Evolutionary conservation across 2,113 vertebrate genomes (phyloP), one percentile per base, ranked within the genome.

Genomic region (Brienomyrus longianalis): DNA sequence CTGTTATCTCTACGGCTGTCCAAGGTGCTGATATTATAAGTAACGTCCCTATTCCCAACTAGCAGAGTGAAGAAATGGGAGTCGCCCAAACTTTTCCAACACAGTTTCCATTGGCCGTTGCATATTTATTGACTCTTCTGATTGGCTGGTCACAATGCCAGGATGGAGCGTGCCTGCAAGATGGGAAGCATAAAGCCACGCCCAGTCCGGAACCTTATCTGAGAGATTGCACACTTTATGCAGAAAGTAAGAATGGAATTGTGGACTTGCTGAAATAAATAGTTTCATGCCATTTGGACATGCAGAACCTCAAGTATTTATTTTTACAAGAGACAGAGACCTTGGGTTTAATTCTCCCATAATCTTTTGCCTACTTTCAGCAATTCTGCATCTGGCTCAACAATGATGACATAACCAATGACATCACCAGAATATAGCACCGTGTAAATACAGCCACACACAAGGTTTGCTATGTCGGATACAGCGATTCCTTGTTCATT

Each of bases 241-340:
- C 92, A 0, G 94, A 95, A 88, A 95, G 96, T 97, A 92, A 96
- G 97, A 97, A 90, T 90, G 90, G 10, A 17, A 9, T 23, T 6
- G 8, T 47, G 56, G 23, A 11, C 3, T 23, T 47, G 52, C 7
- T 23, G 11, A 19, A 56, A 39, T 15, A 56, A 84, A 47, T 88
- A 31, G 35, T 66, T 88, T 45, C 10, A 62, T 66, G 50, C n/a
- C 50, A 86, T 48, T 86, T 52, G 23, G n/a, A 39, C 9, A 7
- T 35, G 50, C 19, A 83, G 43, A 11, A 27, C 47, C 10, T 54
- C 50, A 87, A 35, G 17, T n/a, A 51, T 11, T 51, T 39, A 2
- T 10, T 35, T 87, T 43, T 84, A 21, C 17, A 23, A 21, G 3
- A 83, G 80, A 21, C 80, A 9, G 62, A 31, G 39, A 84, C 43